Conservation (phyloP, 2,888 invertebrate genomes). For the Amphipoea lucens region DNA sequence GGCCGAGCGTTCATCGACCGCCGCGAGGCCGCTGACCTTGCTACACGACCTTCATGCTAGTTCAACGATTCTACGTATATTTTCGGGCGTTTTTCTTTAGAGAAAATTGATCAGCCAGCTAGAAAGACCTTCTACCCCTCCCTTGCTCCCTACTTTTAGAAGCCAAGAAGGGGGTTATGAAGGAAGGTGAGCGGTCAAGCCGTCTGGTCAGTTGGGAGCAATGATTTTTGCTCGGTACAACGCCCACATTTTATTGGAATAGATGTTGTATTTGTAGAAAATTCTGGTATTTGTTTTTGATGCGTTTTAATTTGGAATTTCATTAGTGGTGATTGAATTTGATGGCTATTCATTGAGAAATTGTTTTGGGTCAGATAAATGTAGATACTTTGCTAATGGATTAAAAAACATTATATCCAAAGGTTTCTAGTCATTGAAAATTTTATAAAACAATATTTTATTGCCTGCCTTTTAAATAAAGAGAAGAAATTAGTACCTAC, state of each 20-base stretch:
- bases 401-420: background rate
- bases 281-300: conserved; percentile 30
- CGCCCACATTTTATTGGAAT: conserved; percentile 71
- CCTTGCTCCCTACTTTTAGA: conserved; percentile 21
- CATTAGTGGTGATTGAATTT: background rate
- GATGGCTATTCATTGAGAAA: background rate
- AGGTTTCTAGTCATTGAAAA: background rate
- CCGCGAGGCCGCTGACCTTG: conserved; percentile 82
- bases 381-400: background rate
- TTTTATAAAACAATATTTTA: background rate
- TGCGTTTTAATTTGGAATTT: conserved; percentile 28
- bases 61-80: conserved; percentile 80
- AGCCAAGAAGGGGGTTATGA: conserved; percentile 8
- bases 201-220: conserved; percentile 77
- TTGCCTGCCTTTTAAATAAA: background rate
- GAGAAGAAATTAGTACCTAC: accelerated
- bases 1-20: conserved; percentile 74
- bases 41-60: conserved; percentile 82
- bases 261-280: conserved; percentile 46
- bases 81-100: conserved; percentile 87
- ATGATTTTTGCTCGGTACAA: conserved; percentile 75
- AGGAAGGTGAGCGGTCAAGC: conserved; percentile 64
- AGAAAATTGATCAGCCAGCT: conserved; percentile 83
- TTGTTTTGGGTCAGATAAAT: conserved; percentile 4
- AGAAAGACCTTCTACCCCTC: conserved; percentile 71